phyloP scores from a whole-genome alignment of 1,140 invertebrate genomes.

The Tetramorium alpestre region DNA sequence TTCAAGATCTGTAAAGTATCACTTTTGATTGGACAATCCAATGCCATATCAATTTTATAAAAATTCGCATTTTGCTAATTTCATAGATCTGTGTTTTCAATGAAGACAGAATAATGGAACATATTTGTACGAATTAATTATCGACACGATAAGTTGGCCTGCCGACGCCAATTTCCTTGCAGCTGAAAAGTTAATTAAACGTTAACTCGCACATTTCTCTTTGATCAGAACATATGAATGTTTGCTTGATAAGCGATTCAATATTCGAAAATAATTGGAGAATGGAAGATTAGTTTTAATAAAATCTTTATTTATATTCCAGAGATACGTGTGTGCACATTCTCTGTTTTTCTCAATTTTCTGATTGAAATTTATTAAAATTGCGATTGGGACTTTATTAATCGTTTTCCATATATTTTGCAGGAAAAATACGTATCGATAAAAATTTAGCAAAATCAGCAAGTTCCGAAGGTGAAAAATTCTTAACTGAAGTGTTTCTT shows the following conservation, averaged over 20 bases:
- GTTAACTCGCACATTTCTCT: neutral
- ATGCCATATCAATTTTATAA: too few species aligned
- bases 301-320: neutral
- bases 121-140: constrained; percentile 37
- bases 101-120: neutral
- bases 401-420: neutral
- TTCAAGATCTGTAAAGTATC: too few species aligned
- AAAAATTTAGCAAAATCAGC: neutral
- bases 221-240: neutral
- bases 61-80: too few species aligned
- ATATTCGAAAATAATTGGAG: constrained; percentile 9
- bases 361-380: neutral
- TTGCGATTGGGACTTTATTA: neutral
- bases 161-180: neutral
- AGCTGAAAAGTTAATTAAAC: constrained; percentile 19
- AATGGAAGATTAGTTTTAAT: neutral
- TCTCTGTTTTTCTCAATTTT: neutral
- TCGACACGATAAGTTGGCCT: neutral
- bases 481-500: neutral
- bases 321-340: neutral
- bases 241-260: neutral
- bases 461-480: neutral
- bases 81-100: neutral
- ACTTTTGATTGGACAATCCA: too few species aligned
- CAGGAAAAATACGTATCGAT: neutral